Base-by-base conservation (phyloP, 37 sponge, comb jelly and placozoan genomes). In the Lycopodina hypogea region DNA sequence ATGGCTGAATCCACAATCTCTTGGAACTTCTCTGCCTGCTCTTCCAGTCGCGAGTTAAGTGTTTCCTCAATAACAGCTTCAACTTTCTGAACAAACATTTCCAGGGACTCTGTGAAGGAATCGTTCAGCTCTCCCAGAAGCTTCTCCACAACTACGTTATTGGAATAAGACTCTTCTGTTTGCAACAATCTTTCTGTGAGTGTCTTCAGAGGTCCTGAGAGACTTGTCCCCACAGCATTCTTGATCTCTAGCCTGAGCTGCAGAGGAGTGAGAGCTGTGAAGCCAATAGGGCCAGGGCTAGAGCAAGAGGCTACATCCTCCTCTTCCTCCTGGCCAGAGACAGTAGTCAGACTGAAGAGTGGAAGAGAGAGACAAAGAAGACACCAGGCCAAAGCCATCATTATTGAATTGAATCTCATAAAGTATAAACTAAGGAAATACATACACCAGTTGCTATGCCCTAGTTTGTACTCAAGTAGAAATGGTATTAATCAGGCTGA, bases 261-360 rank as follows among this genome's bases (percentile, higher is more conserved):
- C 24, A 53, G 33, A 11, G 74, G 74, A 55, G 74, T 73, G 3
- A 73, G 74, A 55, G 74, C 74, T 32, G 74, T 73, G 56, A 73
- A 73, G 1, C 74, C 74, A 7, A 73, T 51, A 35, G 29, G 29
- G 61, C 17, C 61, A 29, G 28, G 6, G 28, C 15, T 28, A 29
- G 4, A 3, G 32, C 68, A 30, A 35, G 8, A 3, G 3, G 68
- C 32, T 19, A 8, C 7, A 6, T 67, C 37, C 30, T 67, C 32
- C 2, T 7, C 21, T 35, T 18, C 37, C 21, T 32, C 68, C 37
- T 30, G 38, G 32, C 14, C 33, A 67, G 38, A 35, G 21, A 36
- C 37, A n/a, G n/a, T n/a, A n/a, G n/a, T n/a, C n/a, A n/a, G n/a
- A 8, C 4, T 6, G n/a, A 67, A 19, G 32, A 67, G 37, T 6